These are phyloP conservation scores for Hippocampus abdominalis DNA, from an alignment of 2,113 vertebrate genomes.

Conservation along the genomic window DNA sequence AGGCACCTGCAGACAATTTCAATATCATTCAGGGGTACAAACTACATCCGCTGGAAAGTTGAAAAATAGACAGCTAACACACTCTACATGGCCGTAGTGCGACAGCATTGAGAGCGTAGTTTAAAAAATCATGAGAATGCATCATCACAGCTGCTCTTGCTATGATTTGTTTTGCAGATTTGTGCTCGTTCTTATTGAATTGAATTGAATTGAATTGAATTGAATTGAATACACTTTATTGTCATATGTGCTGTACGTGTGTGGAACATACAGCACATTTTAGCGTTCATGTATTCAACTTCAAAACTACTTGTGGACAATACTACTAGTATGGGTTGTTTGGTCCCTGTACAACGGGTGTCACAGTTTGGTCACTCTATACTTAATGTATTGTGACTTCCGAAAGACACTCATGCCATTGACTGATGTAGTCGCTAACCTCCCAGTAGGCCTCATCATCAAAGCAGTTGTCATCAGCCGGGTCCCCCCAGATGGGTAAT, in stretches of 20 bases:
- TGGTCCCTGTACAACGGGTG: too few relatives aligned
- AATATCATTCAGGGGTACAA: not conserved
- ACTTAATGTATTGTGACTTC: not conserved
- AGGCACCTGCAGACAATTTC: conserved; percentile 70
- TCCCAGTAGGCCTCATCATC: conserved; percentile 91
- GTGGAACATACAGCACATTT: too few relatives aligned
- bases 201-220: too few relatives aligned
- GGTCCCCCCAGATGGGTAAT: conserved; percentile 87
- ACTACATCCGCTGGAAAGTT: not conserved
- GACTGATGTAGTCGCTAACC: conserved; percentile 70
- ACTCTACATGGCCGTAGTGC: not conserved
- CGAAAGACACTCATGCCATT: not conserved
- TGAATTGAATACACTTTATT: too few relatives aligned
- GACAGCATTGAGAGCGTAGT: too few relatives aligned
- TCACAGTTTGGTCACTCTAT: too few relatives aligned
- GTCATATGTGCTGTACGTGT: too few relatives aligned
- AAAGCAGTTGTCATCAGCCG: conserved; percentile 87
- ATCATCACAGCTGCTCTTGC: not conserved
- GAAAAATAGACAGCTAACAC: not conserved
- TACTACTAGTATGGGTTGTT: too few relatives aligned
- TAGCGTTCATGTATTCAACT: not conserved
- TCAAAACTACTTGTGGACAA: not conserved
- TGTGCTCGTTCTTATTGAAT: not conserved
- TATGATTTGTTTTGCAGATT: not conserved
- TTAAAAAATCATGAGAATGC: too few relatives aligned